Conservation (phyloP, 2,888 invertebrate species). For the Harpalus rubripes region DNA sequence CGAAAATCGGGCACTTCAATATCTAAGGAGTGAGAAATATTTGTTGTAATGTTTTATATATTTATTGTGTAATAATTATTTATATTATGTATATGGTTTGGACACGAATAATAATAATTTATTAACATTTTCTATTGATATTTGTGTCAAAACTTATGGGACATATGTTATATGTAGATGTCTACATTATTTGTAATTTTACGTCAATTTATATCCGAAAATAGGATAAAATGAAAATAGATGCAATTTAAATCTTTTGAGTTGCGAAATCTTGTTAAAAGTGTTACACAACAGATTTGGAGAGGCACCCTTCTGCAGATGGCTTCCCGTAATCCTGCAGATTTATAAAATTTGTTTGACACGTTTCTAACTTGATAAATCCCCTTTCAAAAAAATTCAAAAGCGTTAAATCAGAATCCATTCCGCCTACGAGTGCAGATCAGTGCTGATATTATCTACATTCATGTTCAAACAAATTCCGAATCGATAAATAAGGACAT, state of each 20-base stretch:
- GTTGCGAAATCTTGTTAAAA: slow-evolving; percentile 27
- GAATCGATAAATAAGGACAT: slow-evolving; percentile 25
- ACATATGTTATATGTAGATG: too few relatives aligned
- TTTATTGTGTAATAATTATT: too few relatives aligned
- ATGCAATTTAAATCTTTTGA: neutral
- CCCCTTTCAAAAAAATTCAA: slow-evolving; percentile 52
- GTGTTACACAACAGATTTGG: slow-evolving; percentile 34
- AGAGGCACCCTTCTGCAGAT: slow-evolving; percentile 26
- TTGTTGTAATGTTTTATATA: too few relatives aligned
- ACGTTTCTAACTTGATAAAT: slow-evolving; percentile 54
- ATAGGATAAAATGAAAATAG: neutral
- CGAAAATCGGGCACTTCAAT: too few relatives aligned
- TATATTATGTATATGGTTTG: too few relatives aligned
- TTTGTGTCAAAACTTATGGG: too few relatives aligned
- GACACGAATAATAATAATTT: too few relatives aligned
- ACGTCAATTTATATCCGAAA: neutral
- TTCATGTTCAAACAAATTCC: slow-evolving; percentile 38
- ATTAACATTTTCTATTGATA: too few relatives aligned
- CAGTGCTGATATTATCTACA: slow-evolving; percentile 29
- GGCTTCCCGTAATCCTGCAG: slow-evolving; percentile 40
- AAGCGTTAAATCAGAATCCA: slow-evolving; percentile 48
- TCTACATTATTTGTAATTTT: neutral
- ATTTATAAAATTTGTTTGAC: slow-evolving; percentile 52
- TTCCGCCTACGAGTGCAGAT: slow-evolving; percentile 35
- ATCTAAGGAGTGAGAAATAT: too few relatives aligned